Evolutionary conservation across 1,140 invertebrate species (phyloP).

Genomic region (Halesus radiatus): DNA sequence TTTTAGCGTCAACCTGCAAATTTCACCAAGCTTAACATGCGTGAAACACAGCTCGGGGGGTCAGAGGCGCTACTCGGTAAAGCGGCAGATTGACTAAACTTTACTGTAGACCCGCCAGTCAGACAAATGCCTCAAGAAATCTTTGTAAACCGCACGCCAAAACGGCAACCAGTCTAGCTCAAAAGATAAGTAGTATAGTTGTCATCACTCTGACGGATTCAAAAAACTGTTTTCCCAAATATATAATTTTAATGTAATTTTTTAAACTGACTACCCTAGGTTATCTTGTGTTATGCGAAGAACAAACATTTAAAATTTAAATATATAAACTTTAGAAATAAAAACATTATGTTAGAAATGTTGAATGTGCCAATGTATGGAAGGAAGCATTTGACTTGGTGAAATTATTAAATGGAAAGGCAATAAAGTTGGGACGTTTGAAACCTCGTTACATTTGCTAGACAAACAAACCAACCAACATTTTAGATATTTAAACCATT

Average conservation of each 20-base stretch:
- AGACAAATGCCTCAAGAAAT: slow-evolving; percentile 51
- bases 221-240: neutral
- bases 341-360: too few species aligned
- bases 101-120: slow-evolving; percentile 15
- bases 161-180: slow-evolving; percentile 40
- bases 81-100: neutral
- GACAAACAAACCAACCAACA: too few species aligned
- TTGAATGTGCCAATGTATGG: too few species aligned
- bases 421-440: too few species aligned
- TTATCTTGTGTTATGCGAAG: slow-evolving; percentile 14
- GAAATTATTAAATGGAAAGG: too few species aligned
- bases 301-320: neutral
- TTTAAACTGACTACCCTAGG: neutral
- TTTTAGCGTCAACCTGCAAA: slow-evolving; percentile 71
- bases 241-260: neutral
- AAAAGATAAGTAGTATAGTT: slow-evolving; percentile 33
- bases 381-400: too few species aligned
- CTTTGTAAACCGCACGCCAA: slow-evolving; percentile 36
- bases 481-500: too few species aligned
- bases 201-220: slow-evolving; percentile 44
- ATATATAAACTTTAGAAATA: neutral
- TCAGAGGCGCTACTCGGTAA: neutral
- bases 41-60: slow-evolving; percentile 40
- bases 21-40: slow-evolving; percentile 59
- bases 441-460: too few species aligned